Evolutionary conservation across 1,140 invertebrate genomes (phyloP).

Genomic region (Asbolus verrucosus): DNA sequence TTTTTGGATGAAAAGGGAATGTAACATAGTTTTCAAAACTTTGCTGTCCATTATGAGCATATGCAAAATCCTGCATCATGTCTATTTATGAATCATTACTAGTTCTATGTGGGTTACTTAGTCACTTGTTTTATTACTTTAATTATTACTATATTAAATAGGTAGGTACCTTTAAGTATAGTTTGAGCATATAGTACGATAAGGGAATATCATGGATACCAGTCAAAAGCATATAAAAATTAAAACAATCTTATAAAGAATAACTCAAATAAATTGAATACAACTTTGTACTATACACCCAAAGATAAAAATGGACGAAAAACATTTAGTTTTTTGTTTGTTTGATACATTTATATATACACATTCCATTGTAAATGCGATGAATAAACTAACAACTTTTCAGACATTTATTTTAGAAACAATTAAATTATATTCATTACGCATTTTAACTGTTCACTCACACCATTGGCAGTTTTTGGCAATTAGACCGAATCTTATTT

Average conservation of each 20-base stretch:
- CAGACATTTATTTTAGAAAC: slow-evolving; percentile 36
- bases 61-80: slow-evolving; percentile 53
- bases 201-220: slow-evolving; percentile 30
- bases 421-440: slow-evolving; percentile 44
- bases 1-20: slow-evolving; percentile 15
- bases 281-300: slow-evolving; percentile 57
- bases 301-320: slow-evolving; percentile 59
- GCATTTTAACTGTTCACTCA: slow-evolving; percentile 52
- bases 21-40: slow-evolving; percentile 15
- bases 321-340: slow-evolving; percentile 57
- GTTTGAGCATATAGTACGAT: slow-evolving; percentile 60
- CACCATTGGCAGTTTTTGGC: slow-evolving; percentile 63
- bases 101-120: slow-evolving; percentile 47
- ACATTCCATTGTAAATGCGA: slow-evolving; percentile 53
- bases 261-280: slow-evolving; percentile 15
- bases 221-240: slow-evolving; percentile 40
- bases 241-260: slow-evolving; percentile 26
- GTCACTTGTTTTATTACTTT: slow-evolving; percentile 54
- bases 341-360: slow-evolving; percentile 60
- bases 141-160: slow-evolving; percentile 59
- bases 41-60: slow-evolving; percentile 44
- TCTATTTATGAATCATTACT: slow-evolving; percentile 38
- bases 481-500: slow-evolving; percentile 60
- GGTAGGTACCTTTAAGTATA: slow-evolving; percentile 61
- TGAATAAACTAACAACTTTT: slow-evolving; percentile 41